Evolutionary conservation across 2,113 vertebrate genomes (phyloP), one percentile per base, ranked within the genome.

Genomic region (Fregata magnificens): DNA sequence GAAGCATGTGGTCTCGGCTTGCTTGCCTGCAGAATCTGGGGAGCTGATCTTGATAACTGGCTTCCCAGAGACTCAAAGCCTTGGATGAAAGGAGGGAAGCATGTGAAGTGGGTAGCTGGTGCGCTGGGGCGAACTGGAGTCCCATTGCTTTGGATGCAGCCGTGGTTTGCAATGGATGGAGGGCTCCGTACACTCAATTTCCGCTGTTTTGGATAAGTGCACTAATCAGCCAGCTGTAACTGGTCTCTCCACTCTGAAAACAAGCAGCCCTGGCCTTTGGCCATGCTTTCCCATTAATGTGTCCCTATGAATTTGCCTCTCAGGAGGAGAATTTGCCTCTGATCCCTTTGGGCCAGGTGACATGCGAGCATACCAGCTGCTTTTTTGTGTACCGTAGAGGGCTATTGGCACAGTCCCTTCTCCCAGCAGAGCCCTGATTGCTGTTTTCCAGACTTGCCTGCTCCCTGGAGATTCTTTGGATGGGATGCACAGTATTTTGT

Each of bases 121-220:
- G 49, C 38, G 5, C 31, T 42, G 42, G 55, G 16, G 16, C 0
- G 1, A 45, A 13, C 50, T 61, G 90, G 34, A 61, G 71, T 18
- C n/a, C 61, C 8, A 0, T 9, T 31, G 67, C 62, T 73, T 40
- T 45, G 61, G 47, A 2, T 36, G 45, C 36, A 50, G 67, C 82
- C 2, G 0, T 40, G 58, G 36, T 24, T 49, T 38, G 63, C 0
- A 2, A 2, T 11, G 74, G 65, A 29, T 24, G 65, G 59, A 58
- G 49, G 45, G 74, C 86, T 90, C 82, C 44, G 2, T 31, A 7
- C n/a, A 2, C 88, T 53, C 62, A 4, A 1, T 84, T 63, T 19
- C 25, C 78, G 58, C 74, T 0, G 6, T 45, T 85, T 42, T 11
- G 83, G 86, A 5, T 63, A 47, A 65, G 34, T 1, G 8, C 53